Conservation (phyloP, 92 coral and sea anemone species). For the Epizoanthus stellaris region DNA sequence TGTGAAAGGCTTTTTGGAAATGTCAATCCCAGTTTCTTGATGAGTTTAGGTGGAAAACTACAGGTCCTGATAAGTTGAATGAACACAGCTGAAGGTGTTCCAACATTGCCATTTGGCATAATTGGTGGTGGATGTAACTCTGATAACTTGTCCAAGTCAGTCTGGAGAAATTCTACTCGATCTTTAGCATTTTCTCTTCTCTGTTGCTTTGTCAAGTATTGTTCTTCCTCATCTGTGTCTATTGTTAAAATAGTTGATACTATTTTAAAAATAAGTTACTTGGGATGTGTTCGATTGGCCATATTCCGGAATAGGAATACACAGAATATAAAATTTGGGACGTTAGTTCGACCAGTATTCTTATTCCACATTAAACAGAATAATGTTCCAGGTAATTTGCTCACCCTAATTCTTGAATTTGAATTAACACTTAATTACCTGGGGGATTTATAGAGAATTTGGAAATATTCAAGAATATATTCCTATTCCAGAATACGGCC, state of each 20-base stretch:
- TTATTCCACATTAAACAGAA: too few relatives aligned
- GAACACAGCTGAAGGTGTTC: slow-evolving; percentile 78
- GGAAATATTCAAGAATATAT: too few relatives aligned
- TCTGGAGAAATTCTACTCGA: slow-evolving; percentile 76
- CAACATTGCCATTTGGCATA: slow-evolving; percentile 99
- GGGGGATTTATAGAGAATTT: too few relatives aligned
- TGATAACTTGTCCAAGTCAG: slow-evolving; percentile 77
- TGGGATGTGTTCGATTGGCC: background rate
- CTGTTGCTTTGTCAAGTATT: slow-evolving; percentile 76
- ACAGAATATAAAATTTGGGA: too few relatives aligned
- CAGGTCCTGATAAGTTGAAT: slow-evolving; percentile 85
- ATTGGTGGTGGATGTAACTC: slow-evolving; percentile 91
- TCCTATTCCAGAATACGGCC: too few relatives aligned
- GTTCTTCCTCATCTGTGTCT: slow-evolving; percentile 33
- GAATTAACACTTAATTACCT: too few relatives aligned
- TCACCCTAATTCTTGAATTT: too few relatives aligned
- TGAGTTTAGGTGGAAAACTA: slow-evolving; percentile 89
- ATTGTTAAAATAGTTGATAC: background rate
- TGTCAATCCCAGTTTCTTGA: slow-evolving; percentile 84
- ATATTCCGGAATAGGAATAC: too few relatives aligned
- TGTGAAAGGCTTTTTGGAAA: slow-evolving; percentile 78
- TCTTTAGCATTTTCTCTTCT: slow-evolving; percentile 47
- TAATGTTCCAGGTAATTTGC: too few relatives aligned
- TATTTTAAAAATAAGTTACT: background rate
- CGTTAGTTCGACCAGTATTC: too few relatives aligned